Evolutionary conservation across 2,888 invertebrate species (phyloP).

Genomic region (Perithous albicinctus): DNA sequence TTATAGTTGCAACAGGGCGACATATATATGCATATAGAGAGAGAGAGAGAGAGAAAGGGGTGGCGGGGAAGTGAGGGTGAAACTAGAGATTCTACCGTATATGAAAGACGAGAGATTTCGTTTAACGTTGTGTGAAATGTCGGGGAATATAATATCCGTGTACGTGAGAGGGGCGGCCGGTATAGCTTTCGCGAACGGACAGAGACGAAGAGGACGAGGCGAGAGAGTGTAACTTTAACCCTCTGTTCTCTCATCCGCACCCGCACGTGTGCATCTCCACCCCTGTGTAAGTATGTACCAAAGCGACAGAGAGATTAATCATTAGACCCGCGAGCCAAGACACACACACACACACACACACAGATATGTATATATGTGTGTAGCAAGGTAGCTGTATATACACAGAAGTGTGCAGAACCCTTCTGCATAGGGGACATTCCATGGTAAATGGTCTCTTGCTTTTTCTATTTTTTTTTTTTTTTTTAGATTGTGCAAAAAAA

Average conservation of each 20-base stretch:
- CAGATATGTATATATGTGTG: too few relatives aligned
- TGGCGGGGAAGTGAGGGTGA: conserved; percentile 26
- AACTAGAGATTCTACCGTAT: neutral
- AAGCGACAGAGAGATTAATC: conserved; percentile 59
- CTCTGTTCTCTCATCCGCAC: conserved; percentile 22
- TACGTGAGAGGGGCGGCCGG: conserved; percentile 22
- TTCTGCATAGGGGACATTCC: neutral
- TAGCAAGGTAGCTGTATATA: conserved; percentile 9
- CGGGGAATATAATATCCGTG: conserved; percentile 62
- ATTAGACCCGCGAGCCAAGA: conserved; percentile 49
- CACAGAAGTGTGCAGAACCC: neutral
- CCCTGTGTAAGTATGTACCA: conserved; percentile 34
- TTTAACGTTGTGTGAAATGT: conserved; percentile 47
- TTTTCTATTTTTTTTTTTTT: too few relatives aligned
- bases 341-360: neutral
- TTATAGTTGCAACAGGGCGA: neutral
- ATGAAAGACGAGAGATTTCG: conserved; percentile 39
- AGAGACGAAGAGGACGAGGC: neutral
- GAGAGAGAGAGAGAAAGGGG: too few relatives aligned
- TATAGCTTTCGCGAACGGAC: conserved; percentile 47
- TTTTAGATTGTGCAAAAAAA: too few relatives aligned
- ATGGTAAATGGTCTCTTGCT: neutral
- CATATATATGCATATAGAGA: too few relatives aligned
- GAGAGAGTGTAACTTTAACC: conserved; percentile 27
- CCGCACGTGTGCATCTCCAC: conserved; percentile 15